Percentiles rank a stretch among this genome's conserved stretches.
Conservation (phyloP, 2,797 vertebrate species). For the Megaceryle alcyon region DNA sequence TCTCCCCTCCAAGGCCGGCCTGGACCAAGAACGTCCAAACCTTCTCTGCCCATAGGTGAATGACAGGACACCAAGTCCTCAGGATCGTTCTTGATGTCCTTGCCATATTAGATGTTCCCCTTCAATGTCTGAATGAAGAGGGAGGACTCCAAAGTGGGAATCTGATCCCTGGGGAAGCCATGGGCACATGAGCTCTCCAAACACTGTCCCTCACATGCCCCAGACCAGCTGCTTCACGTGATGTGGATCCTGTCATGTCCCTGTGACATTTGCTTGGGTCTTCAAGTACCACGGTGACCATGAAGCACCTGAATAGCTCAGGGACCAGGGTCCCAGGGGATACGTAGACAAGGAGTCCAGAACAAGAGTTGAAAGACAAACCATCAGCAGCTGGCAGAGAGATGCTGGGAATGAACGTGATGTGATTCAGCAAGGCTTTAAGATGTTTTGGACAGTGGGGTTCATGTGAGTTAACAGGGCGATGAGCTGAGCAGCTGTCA, state of each 20-base stretch:
- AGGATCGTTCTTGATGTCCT: not conserved
- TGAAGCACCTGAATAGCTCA: not conserved
- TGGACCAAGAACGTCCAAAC: not conserved
- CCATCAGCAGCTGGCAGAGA: not conserved
- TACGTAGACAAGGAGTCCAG: accelerated
- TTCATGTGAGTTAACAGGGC: accelerated
- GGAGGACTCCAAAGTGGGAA: not conserved
- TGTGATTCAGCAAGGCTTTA: accelerated
- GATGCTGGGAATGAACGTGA: not conserved
- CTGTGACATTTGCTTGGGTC: not conserved
- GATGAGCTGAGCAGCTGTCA: not conserved
- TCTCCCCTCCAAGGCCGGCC: not conserved
- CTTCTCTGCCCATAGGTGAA: not conserved
- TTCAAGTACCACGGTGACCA: not conserved
- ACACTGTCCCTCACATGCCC: accelerated
- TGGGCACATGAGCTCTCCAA: accelerated
- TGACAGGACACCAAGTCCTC: not conserved
- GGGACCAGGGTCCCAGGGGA: not conserved
- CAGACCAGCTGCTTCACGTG: not conserved
- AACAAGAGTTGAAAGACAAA: not conserved
- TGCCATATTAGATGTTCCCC: not conserved
- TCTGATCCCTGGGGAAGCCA: not conserved
- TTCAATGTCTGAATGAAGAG: not conserved
- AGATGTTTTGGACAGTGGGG: not conserved
- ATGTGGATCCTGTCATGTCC: not conserved